Evolutionary conservation across 2,888 invertebrate species (phyloP), one percentile per base, ranked within the genome.

Genomic region (Cryptophagus acutangulus): DNA sequence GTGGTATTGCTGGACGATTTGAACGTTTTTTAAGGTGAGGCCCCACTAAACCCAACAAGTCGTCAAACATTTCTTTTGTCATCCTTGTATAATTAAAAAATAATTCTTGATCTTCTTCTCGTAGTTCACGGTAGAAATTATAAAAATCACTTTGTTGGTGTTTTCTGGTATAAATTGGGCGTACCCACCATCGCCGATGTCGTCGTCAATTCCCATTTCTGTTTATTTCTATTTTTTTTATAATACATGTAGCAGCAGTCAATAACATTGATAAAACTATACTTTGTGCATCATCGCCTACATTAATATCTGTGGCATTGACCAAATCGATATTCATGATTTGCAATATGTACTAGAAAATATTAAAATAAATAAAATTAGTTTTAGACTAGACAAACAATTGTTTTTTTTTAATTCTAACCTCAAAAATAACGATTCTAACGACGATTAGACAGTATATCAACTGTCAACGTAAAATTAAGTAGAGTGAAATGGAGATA

Each of bases 41-140:
- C n/a, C 36, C 33, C 8, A 43, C 33, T 26, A 36, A 13, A 8
- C 12, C 14, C n/a, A 43, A 17, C 14, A 43, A 16, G 1, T 31
- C 14, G 15, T 34, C 15, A 20, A 43, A 43, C 8, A 8, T 30
- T 33, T 42, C 29, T 13, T 20, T 9, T 2, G 16, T 8, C 43
- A 40, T 43, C 17, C 43, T 36, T 30, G 36, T 31, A 36, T 40
- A 36, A 17, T 40, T 40, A 8, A 39, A 33, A 36, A 34, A 40
- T 33, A 39, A 39, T 26, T 36, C 28, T 12, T n/a, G 17, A 18
- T 40, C 43, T 10, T 24, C 10, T 8, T 25, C 10, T 24, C 24
- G 3, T 26, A 41, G 36, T 36, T 36, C 33, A 2, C 31, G 12
- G 2, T 36, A 10, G 1, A 40, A 12, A 40, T 35, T 41, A 14